Evolutionary conservation across 2,797 vertebrate species (phyloP).

Genomic region (Sebastes oblongus): DNA sequence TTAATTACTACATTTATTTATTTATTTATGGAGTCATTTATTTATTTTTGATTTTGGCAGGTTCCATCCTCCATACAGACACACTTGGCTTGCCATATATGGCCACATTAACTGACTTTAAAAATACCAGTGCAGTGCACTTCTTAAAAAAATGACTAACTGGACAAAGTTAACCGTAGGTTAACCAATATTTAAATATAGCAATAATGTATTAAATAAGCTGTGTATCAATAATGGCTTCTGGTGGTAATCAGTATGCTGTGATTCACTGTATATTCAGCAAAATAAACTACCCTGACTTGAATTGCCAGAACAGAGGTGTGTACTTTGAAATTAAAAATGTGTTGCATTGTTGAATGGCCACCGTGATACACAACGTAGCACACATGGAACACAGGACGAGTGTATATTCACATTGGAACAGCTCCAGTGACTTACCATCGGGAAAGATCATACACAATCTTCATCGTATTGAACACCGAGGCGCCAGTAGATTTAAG

Average conservation of each 20-base stretch:
- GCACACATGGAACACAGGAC: slow-evolving; percentile 81
- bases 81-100: neutral
- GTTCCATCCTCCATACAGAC: neutral
- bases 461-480: slow-evolving; percentile 64
- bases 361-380: slow-evolving; percentile 79
- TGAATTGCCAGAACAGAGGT: slow-evolving; percentile 74
- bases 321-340: slow-evolving; percentile 51
- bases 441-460: slow-evolving; percentile 71
- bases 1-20: too few relatives aligned
- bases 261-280: neutral
- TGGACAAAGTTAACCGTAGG: neutral
- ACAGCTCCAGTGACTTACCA: slow-evolving; percentile 79
- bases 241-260: neutral
- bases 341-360: slow-evolving; percentile 71
- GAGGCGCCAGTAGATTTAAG: slow-evolving; percentile 35
- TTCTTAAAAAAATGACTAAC: neutral
- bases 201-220: neutral
- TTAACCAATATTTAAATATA: slow-evolving; percentile 6
- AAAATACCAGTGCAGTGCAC: neutral
- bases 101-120: slow-evolving; percentile 6
- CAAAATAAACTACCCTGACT: slow-evolving; percentile 68
- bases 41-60: too few relatives aligned
- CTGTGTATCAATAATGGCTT: slow-evolving; percentile 29
- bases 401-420: slow-evolving; percentile 71
- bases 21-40: too few relatives aligned